Conservation (phyloP, 2,113 vertebrate genomes). For the Plestiodon gilberti region DNA sequence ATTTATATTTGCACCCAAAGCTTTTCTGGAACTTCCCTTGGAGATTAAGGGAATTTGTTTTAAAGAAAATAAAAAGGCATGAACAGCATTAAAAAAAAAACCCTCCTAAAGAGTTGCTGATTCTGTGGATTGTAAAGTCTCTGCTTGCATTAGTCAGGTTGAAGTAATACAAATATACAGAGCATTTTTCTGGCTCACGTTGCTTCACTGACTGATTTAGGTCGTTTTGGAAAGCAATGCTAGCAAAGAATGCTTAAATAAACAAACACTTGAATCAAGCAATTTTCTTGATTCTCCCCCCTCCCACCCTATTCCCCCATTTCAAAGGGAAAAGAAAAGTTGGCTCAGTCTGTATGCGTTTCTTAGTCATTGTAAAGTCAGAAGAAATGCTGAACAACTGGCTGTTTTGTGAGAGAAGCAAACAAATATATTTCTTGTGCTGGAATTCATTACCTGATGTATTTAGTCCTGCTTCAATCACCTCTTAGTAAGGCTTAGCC, state of each 20-base stretch:
- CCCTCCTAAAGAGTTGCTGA: neutral
- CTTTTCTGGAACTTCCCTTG: neutral
- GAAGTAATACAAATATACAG: slow-evolving; percentile 38
- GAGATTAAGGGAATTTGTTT: neutral
- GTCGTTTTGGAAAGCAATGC: neutral
- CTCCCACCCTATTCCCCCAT: slow-evolving; percentile 20
- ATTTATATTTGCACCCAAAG: neutral
- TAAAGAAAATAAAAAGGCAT: neutral
- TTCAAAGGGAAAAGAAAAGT: slow-evolving; percentile 21
- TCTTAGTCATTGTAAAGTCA: slow-evolving; percentile 5
- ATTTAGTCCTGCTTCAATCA: slow-evolving; percentile 21
- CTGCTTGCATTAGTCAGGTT: slow-evolving; percentile 1
- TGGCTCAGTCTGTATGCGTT: neutral
- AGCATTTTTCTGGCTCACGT: slow-evolving; percentile 14
- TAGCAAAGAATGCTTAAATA: slow-evolving; percentile 37
- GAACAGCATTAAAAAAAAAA: neutral
- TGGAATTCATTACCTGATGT: slow-evolving; percentile 20
- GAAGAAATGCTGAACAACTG: neutral
- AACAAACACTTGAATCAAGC: slow-evolving; percentile 16
- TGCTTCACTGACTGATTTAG: slow-evolving; percentile 15
- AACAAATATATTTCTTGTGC: slow-evolving; percentile 1
- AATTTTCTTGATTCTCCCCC: neutral
- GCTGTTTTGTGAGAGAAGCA: slow-evolving; percentile 13
- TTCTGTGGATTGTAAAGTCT: slow-evolving; percentile 12
- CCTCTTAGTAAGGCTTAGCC: neutral